Evolutionary conservation across 2,797 vertebrate species (phyloP), one percentile per base, ranked within the genome.

Genomic region (Peromyscus nudipes): DNA sequence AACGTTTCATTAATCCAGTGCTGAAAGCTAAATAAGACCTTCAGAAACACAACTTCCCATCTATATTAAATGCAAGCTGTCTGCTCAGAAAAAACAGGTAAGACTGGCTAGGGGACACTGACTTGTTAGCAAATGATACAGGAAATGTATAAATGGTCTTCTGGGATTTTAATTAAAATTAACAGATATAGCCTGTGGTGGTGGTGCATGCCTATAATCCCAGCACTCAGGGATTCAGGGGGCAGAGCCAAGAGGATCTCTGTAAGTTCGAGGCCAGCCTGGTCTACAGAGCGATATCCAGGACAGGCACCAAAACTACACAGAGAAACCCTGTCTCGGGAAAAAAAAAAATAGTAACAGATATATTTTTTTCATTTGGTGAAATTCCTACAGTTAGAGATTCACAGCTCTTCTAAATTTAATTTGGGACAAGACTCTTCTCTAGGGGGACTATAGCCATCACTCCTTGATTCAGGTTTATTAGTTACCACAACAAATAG

Each of bases 21-120:
- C 40, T 62, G 76, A 60, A 96, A 91, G 62, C 37, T 93, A 76
- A 97, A 62, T 46, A 55, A 82, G 9, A 88, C 55, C 73, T 93
- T 89, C 62, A 79, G 31, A 85, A n/a, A 75, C 9, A 93, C n/a
- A 65, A 57, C n/a, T 88, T 95, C 49, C 43, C 55, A 60, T 88
- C 85, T 82, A 71, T 13, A 96, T 57, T 83, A 91, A 91, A 84
- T 2, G 10, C 17, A 95, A 80, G n/a, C 46, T 92, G 2, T 29
- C 84, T 52, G 65, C 85, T 92, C 95, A 75, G 60, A 82, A 84
- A 91, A 80, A 82, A 12, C 40, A 92, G 71, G 3, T 34, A 75
- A 77, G 49, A 57, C 2, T 89, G 69, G 1, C 57, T 90, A 81
- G 79, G 46, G 93, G 93, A 83, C 65, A 67, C 85, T 89, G 4